Evolutionary conservation across 2,797 vertebrate species (phyloP).

Genomic region (Eulemur coronatus): DNA sequence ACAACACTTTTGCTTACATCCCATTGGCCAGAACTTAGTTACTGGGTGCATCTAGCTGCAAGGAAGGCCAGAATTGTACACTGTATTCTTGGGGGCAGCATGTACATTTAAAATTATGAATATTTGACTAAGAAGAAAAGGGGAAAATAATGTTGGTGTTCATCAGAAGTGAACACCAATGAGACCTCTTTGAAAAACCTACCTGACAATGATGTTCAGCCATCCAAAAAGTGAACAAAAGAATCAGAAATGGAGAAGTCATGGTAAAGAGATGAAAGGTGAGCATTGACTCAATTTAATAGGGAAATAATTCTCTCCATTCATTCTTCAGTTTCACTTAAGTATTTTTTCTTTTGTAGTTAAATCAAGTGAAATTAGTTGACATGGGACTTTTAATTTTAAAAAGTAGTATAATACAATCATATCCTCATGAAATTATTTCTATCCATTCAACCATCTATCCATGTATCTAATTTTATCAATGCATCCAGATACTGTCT

Average conservation of each 20-base stretch:
- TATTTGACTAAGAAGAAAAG: conserved; percentile 15
- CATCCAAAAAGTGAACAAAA: neutral
- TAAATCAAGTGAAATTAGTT: conserved; percentile 31
- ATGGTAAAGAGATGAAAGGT: neutral
- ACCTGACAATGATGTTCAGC: neutral
- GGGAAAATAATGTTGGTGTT: neutral
- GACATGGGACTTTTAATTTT: neutral
- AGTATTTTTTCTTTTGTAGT: neutral
- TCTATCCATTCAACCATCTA: neutral
- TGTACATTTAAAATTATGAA: neutral
- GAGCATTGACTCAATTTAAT: neutral
- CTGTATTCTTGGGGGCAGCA: neutral
- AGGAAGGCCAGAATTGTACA: neutral
- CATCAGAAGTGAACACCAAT: neutral
- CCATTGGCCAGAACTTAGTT: neutral
- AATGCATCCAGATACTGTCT: neutral
- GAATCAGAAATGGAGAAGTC: neutral
- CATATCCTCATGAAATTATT: conserved; percentile 9
- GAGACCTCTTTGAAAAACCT: neutral
- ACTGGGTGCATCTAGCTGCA: neutral
- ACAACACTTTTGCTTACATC: neutral
- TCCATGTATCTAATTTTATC: neutral
- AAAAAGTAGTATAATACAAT: neutral
- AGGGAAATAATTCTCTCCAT: neutral
- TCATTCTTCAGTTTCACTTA: neutral